Evolutionary conservation across 2,113 vertebrate species (phyloP).

Genomic region (Calidris pygmaea): DNA sequence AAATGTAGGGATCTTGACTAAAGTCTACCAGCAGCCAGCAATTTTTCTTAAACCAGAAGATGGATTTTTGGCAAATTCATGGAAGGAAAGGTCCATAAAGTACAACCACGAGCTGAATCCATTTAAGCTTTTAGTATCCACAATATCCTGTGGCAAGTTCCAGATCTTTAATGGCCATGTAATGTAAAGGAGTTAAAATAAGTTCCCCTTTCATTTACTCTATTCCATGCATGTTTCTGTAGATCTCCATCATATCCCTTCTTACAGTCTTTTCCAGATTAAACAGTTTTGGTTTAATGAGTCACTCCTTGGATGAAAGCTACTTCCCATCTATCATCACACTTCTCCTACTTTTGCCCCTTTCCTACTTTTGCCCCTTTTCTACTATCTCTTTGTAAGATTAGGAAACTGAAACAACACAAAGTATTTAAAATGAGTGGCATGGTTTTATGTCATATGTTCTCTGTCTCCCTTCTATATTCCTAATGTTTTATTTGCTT

Average conservation of each 20-base stretch:
- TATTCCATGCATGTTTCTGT: neutral
- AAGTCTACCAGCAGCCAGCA: neutral
- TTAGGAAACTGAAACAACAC: neutral
- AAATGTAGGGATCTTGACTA: neutral
- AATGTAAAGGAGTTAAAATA: neutral
- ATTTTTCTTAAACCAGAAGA: neutral
- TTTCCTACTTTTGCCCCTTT: neutral
- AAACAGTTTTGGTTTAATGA: neutral
- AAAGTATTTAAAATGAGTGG: neutral
- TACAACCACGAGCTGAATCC: neutral
- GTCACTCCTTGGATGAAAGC: neutral
- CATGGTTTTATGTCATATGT: neutral
- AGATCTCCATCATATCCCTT: neutral
- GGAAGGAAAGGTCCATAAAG: neutral
- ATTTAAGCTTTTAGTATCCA: neutral
- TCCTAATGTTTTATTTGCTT: neutral
- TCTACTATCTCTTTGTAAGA: neutral
- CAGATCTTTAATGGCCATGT: neutral
- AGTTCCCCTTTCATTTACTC: neutral
- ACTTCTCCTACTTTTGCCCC: neutral
- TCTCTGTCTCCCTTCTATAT: neutral
- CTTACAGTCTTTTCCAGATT: neutral
- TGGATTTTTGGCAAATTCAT: neutral
- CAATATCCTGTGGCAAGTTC: neutral
- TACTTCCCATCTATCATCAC: neutral